phyloP scores from a whole-genome alignment of 2,888 invertebrate genomes.

The Hypolimnas misippus region DNA sequence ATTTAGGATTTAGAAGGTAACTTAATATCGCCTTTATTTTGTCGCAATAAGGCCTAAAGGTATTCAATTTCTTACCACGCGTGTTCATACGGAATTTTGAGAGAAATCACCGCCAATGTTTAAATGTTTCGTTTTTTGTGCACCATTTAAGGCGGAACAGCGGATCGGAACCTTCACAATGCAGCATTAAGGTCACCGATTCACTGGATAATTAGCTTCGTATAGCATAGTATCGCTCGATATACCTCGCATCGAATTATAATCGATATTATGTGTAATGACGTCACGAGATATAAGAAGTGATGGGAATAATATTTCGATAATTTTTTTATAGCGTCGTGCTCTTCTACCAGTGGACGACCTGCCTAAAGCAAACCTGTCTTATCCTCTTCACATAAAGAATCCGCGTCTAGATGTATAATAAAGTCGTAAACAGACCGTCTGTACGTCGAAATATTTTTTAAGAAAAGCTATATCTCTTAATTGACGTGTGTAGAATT shows the following conservation, averaged over 20 bases:
- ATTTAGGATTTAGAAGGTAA: conserved; percentile 1
- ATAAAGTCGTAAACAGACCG: conserved; percentile 40
- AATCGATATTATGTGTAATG: background rate
- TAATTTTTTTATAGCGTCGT: conserved; percentile 6
- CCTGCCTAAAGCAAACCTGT: conserved; percentile 28
- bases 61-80: background rate
- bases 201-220: background rate
- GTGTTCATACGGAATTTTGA: conserved; percentile 28
- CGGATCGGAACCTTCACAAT: conserved; percentile 27
- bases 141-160: conserved; percentile 28
- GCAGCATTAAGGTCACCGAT: conserved; percentile 20
- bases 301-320: background rate
- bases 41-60: background rate
- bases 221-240: conserved; percentile 9
- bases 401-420: conserved; percentile 39
- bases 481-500: conserved; percentile 41
- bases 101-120: conserved; percentile 24
- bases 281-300: background rate
- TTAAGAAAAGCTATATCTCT: conserved; percentile 37
- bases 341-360: conserved; percentile 7
- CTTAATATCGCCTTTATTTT: background rate
- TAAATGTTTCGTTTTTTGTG: conserved; percentile 24
- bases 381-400: conserved; percentile 31
- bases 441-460: conserved; percentile 37
- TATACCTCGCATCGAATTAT: background rate